phyloP scores from a whole-genome alignment of 1,140 invertebrate species.

The Drosophila pallidifrons region DNA sequence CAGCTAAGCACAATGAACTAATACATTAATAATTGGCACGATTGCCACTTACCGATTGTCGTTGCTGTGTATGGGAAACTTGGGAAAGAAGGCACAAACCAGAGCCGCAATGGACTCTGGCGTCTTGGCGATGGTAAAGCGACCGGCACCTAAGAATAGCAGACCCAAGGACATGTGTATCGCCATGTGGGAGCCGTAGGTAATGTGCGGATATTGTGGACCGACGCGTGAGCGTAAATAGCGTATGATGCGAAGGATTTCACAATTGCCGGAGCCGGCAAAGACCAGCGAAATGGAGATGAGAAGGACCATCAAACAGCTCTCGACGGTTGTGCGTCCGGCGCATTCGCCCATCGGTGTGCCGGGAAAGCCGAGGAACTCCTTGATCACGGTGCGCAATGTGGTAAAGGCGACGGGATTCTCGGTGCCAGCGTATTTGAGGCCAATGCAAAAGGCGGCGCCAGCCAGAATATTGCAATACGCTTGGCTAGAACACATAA shows the following conservation, averaged over 20 bases:
- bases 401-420: slow-evolving; percentile 92
- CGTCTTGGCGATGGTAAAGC: slow-evolving; percentile 94
- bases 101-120: slow-evolving; percentile 94
- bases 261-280: slow-evolving; percentile 96
- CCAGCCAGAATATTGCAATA: slow-evolving; percentile 98
- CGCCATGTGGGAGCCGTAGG: slow-evolving; percentile 97
- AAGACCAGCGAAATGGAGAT: slow-evolving; percentile 89
- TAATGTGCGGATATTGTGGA: slow-evolving; percentile 88
- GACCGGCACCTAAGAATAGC: slow-evolving; percentile 96
- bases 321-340: slow-evolving; percentile 95
- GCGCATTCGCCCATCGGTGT: slow-evolving; percentile 93
- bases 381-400: slow-evolving; percentile 85
- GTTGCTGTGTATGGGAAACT: slow-evolving; percentile 97
- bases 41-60: slow-evolving; percentile 89
- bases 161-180: slow-evolving; percentile 97
- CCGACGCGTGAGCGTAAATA: slow-evolving; percentile 91
- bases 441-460: slow-evolving; percentile 96
- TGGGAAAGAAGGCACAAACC: slow-evolving; percentile 97
- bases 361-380: slow-evolving; percentile 85
- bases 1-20: too few species aligned
- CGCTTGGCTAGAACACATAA: slow-evolving; percentile 94
- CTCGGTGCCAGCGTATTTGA: slow-evolving; percentile 97
- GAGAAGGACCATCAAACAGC: slow-evolving; percentile 93
- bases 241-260: slow-evolving; percentile 94
- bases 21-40: too few species aligned